Base-by-base conservation (phyloP, 2,888 invertebrate genomes). In the Eristalis tenax region DNA sequence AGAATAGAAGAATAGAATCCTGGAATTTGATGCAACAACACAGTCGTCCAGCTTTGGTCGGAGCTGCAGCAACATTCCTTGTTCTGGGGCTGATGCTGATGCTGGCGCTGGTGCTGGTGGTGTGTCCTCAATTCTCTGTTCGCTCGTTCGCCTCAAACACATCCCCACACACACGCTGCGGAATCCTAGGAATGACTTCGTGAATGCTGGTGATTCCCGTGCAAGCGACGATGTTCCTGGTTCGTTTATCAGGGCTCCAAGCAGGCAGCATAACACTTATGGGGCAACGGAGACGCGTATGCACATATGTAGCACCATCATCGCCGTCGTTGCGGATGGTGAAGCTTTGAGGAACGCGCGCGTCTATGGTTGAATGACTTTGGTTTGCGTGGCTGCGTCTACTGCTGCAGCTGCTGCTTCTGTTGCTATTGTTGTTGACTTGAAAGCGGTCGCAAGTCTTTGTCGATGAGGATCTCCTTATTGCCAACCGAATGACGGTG, bases 101-200 rank as follows among this genome's bases (percentile, higher is more conserved):
- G n/a, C n/a, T n/a, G 68, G 57, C 5, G 6, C n/a, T 43, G 43
- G 1, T 43, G 43, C 43, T 50, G n/a, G 50, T 50, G 50, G 50
- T 50, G 50, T 87, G 87, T 76, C 75, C 83, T 57, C 76, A 59
- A 76, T 87, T 80, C 32, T 40, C 61, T 75, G 63, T 57, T 81
- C 70, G 43, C 70, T 32, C 23, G 32, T 10, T 15, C 28, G 32
- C 50, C 38, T 23, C 28, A 5, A 28, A 23, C 69, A 38, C 38
- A 56, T 57, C 61, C 56, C 50, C 61, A 50, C 15, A 74, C 50
- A 57, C 66, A 40, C 63, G 65, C 66, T 75, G 75, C 71, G 69
- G 43, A 66, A 50, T 50, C 18, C 18, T 2, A 18, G 18, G 50
- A 73, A 74, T 85, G 82, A 64, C 74, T 50, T 50, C 6, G 50